Base-by-base conservation (phyloP, 2,888 invertebrate species). In the Dolomedes plantarius region DNA sequence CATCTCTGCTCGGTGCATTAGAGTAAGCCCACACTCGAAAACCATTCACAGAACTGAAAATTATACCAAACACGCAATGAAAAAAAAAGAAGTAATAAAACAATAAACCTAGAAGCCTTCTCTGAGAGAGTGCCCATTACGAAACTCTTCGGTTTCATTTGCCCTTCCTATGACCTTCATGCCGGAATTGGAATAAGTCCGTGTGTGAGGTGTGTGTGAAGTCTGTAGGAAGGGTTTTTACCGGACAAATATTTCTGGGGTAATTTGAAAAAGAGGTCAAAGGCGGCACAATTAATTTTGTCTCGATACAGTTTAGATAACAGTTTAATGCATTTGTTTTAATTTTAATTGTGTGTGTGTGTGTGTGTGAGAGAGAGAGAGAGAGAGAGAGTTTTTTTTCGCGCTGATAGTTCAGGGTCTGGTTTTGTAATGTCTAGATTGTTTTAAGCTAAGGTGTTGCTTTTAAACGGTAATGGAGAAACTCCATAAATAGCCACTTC, bases 181-280 rank as follows among this genome's bases (percentile, higher is more conserved):
- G 46, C 46, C 46, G 16, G 46, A 46, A 16, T 46, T 16, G 9
- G 46, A 46, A 16, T 7, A 36, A 36, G 36, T 36, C 11, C 5
- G 13, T 16, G 9, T 2, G 2, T 9, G 7, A 46, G 16, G 46
- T 46, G 5, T 46, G 46, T 46, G 16, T 16, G 9, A 46, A 46
- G 16, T 16, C 16, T 16, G 16, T 46, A 46, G 46, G 46, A 46
- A 16, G 46, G 16, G 46, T 46, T 46, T 36, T 11, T 36, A 6
- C 36, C 36, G 5, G 9, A 36, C 6, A 36, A 16, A 46, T 46
- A 46, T 46, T 46, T 46, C 46, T 46, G 16, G 16, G n/a, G 11
- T 46, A 46, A 9, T 16, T 46, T 46, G 46, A 56, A 56, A 56
- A 56, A 56, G 23, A 56, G 56, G 56, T 56, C 56, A 56, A 23